Base-by-base conservation (phyloP, 1,140 invertebrate genomes). In the Ooceraea biroi region DNA sequence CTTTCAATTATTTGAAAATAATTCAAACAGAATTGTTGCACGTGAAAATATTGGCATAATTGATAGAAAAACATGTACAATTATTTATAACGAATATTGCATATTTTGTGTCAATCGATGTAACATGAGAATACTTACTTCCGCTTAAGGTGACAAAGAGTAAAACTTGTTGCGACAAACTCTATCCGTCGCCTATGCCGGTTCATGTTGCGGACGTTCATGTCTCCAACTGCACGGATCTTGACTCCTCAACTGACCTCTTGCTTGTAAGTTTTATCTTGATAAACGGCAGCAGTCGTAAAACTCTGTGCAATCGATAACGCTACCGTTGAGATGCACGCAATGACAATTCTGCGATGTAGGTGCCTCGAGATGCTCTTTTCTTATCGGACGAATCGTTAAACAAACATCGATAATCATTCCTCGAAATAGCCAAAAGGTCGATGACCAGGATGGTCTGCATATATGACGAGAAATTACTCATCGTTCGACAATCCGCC, bases 201-300 rank as follows among this genome's bases (percentile, higher is more conserved):
- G 27, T n/a, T 11, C 36, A 41, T 55, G 68, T 48, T 52, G 5
- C 66, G 2, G 19, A n/a, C 17, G 8, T 61, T 41, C 36, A 25
- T n/a, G 14, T 60, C 46, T 25, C 50, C 4, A 19, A 25, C 30
- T 27, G 63, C 52, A 25, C 30, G 46, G 60, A 78, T 66, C 22
- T 74, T 10, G 30, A 52, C 71, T 73, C 7, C 14, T 27, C 60
- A 0, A 44, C 3, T 44, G 22, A 27, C 19, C 14, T 19, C 2
- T 36, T 68, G 57, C 83, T 57, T 14, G 10, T 57, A 52, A n/a
- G 41, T 44, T 66, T 19, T 41, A 87, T 87, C 85, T 65, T 57
- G 80, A 85, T 77, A 83, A 72, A 77, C 25, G 55, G 7, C 7
- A 60, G 65, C 11, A 57, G 22, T 77, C 12, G 30, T 7, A 48